phyloP scores from a whole-genome alignment of 2,888 invertebrate genomes.

The Lasioglossum oenotherae region DNA sequence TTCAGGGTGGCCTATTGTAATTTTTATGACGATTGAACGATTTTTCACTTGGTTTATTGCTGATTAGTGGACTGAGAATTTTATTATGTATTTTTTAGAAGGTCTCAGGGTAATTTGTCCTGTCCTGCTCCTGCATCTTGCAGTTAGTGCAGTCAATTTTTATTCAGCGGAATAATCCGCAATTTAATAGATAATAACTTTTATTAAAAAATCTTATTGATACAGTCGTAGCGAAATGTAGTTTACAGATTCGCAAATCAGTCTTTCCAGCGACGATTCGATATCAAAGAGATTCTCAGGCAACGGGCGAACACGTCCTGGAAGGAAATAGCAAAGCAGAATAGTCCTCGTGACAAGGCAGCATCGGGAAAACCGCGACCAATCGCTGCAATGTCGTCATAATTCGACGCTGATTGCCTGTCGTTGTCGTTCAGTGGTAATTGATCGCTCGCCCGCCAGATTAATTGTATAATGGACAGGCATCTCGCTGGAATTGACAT shows the following conservation, averaged over 20 bases:
- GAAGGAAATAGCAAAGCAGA: constrained; percentile 5
- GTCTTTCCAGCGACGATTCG: constrained; percentile 39
- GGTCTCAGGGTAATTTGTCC: not conserved
- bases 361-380: constrained; percentile 36
- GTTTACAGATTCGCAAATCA: constrained; percentile 44
- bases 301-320: constrained; percentile 46
- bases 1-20: too few species aligned
- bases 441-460: constrained; percentile 58
- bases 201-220: constrained; percentile 47
- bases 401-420: constrained; percentile 51
- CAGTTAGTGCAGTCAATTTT: not conserved
- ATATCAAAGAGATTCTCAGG: constrained; percentile 54
- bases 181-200: not conserved
- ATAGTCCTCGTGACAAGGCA: not conserved
- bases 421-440: constrained; percentile 59
- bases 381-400: constrained; percentile 50
- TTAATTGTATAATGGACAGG: constrained; percentile 39
- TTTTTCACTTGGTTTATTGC: too few species aligned
- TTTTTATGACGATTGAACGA: too few species aligned
- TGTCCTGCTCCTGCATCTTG: too few species aligned
- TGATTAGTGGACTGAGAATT: too few species aligned
- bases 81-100: too few species aligned
- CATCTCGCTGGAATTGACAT: not conserved
- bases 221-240: constrained; percentile 47
- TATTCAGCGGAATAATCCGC: not conserved